Evolutionary conservation across 2,888 invertebrate genomes (phyloP).

Genomic region (Stictocephala bisonia): DNA sequence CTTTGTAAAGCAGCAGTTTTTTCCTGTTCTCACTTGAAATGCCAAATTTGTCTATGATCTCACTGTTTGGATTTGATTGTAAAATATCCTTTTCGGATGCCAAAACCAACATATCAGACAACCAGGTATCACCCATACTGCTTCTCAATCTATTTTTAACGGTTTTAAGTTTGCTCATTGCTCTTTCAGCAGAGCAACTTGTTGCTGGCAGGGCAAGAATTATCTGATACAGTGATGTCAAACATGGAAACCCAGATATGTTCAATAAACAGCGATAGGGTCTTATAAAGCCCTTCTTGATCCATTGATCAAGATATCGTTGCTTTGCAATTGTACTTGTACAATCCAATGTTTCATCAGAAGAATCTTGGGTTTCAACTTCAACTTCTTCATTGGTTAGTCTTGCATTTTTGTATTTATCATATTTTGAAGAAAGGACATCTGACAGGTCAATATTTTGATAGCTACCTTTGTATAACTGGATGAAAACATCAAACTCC

Average conservation of each 20-base stretch:
- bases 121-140: slow-evolving; percentile 19
- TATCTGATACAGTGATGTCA: slow-evolving; percentile 15
- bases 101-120: slow-evolving; percentile 5
- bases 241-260: slow-evolving; percentile 15
- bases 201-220: slow-evolving; percentile 17
- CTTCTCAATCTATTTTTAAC: slow-evolving; percentile 22
- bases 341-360: no score
- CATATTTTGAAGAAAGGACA: neutral
- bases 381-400: slow-evolving; percentile 17
- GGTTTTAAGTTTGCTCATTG: slow-evolving; percentile 16
- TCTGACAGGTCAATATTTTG: slow-evolving; percentile 12
- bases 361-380: slow-evolving; percentile 15
- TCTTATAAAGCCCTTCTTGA: slow-evolving; percentile 18
- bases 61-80: neutral
- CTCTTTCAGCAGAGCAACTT: slow-evolving; percentile 36
- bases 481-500: slow-evolving; percentile 10
- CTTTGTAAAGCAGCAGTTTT: neutral
- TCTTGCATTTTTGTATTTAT: neutral
- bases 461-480: slow-evolving; percentile 18
- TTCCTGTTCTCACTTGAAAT: neutral
- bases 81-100: slow-evolving; percentile 19
- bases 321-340: neutral
- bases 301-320: slow-evolving; percentile 9
- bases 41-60: neutral
- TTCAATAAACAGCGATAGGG: slow-evolving; percentile 3